Evolutionary conservation across 1,140 invertebrate genomes (phyloP).

Genomic region (Rhysida immarginata): DNA sequence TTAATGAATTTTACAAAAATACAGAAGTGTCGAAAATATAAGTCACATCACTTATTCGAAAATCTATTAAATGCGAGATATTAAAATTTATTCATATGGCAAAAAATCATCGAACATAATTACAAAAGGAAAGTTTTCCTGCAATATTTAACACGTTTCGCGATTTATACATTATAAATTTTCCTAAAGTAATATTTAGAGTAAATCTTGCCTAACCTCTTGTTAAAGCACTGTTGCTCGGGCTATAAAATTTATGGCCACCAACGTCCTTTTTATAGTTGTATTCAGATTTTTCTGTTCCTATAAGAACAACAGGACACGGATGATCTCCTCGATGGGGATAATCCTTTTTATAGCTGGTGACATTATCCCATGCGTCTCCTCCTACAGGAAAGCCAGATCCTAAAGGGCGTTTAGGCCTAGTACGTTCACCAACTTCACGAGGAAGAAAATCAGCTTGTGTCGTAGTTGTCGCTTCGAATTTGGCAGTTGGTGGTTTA

Average conservation of each 20-base stretch:
- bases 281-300: neutral
- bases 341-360: neutral
- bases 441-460: neutral
- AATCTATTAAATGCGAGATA: too few relatives aligned
- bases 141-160: too few relatives aligned
- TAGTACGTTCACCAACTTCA: neutral
- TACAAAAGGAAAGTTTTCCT: too few relatives aligned
- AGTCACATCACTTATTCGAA: too few relatives aligned
- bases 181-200: too few relatives aligned
- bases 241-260: neutral
- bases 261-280: neutral
- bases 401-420: neutral
- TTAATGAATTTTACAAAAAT: too few relatives aligned
- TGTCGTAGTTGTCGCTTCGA: neutral
- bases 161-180: too few relatives aligned
- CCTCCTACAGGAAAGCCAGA: neutral
- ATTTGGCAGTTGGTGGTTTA: neutral
- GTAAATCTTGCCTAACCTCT: too few relatives aligned
- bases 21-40: too few relatives aligned
- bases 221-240: neutral
- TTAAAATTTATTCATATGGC: too few relatives aligned
- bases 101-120: too few relatives aligned
- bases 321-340: neutral
- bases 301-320: neutral
- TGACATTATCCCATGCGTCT: neutral